A percentile compares a stretch with the other conserved stretches of the same genome.
These are phyloP conservation scores for Venustaconcha ellipsiformis DNA, from an alignment of 1,140 invertebrate genomes.

Conservation along the genomic window DNA sequence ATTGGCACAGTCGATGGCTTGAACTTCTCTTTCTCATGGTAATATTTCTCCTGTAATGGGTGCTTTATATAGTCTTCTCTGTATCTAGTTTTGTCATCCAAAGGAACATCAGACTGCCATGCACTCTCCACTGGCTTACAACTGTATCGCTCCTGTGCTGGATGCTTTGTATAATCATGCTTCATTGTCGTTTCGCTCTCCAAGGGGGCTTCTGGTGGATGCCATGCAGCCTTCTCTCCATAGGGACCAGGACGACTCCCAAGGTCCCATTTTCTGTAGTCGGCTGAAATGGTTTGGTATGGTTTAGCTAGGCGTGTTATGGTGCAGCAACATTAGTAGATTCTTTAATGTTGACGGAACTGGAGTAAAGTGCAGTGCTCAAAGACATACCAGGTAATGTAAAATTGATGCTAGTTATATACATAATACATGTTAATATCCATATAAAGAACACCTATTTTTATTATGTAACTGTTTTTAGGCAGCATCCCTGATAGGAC, in stretches of 20 bases:
- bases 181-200: conserved; percentile 64
- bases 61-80: conserved; percentile 65
- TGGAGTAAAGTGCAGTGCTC: too few species aligned
- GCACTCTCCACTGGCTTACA: conserved; percentile 60
- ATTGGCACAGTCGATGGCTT: conserved; percentile 51
- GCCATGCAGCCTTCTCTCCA: conserved; percentile 47
- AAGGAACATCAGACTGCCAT: conserved; percentile 60
- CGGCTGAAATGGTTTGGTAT: conserved; percentile 48
- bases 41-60: conserved; percentile 48
- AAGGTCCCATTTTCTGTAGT: conserved; percentile 67
- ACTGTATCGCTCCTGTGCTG: conserved; percentile 46
- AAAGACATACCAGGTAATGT: too few species aligned
- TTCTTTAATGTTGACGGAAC: too few species aligned
- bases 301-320: too few species aligned
- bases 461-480: too few species aligned
- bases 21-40: conserved; percentile 54
- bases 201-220: conserved; percentile 58
- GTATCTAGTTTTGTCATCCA: conserved; percentile 66
- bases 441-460: too few species aligned
- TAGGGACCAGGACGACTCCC: conserved; percentile 42
- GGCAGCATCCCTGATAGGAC: too few species aligned
- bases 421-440: too few species aligned
- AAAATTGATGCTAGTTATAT: too few species aligned
- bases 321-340: too few species aligned
- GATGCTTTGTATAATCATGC: conserved; percentile 60